Conservation (phyloP, 2,113 vertebrate species). For the western clawed frog (Xenopus tropicalis) region DNA sequence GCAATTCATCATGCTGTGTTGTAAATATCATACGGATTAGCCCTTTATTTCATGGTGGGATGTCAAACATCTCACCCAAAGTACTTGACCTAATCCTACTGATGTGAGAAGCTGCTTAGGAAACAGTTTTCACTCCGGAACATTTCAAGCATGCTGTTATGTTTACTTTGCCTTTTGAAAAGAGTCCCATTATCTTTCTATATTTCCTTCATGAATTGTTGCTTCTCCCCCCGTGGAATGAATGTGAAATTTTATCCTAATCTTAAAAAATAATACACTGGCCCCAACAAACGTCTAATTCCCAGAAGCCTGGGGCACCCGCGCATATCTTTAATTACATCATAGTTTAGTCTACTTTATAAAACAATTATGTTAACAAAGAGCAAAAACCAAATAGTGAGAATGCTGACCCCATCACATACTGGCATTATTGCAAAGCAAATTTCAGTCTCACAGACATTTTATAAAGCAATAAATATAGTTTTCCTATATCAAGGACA, state of each 20-base stretch:
- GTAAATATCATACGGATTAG: too few species aligned
- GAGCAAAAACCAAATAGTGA: slow-evolving; percentile 20
- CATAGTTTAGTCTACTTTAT: slow-evolving; percentile 42
- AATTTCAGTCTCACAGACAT: slow-evolving; percentile 7
- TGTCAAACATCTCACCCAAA: too few species aligned
- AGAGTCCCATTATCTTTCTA: slow-evolving; percentile 17
- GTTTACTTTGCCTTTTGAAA: slow-evolving; percentile 21
- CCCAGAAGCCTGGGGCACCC: slow-evolving; percentile 29
- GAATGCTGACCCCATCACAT: slow-evolving; percentile 5
- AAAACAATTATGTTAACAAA: slow-evolving; percentile 33
- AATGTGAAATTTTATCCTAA: slow-evolving; percentile 23
- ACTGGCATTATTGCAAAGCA: slow-evolving; percentile 19
- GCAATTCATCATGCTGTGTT: too few species aligned
- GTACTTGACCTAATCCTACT: too few species aligned
- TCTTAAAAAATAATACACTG: background rate
- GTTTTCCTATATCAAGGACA: background rate
- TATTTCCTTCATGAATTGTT: slow-evolving; percentile 16
- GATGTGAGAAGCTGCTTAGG: background rate
- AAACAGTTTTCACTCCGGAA: slow-evolving; percentile 16
- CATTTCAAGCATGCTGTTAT: slow-evolving; percentile 9
- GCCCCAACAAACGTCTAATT: slow-evolving; percentile 16
- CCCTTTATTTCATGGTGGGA: too few species aligned
- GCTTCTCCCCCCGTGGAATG: background rate
- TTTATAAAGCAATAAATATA: too few species aligned
- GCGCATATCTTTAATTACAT: slow-evolving; percentile 29